Evolutionary conservation across 2,888 invertebrate genomes (phyloP).

Genomic region (Sesia bembeciformis): DNA sequence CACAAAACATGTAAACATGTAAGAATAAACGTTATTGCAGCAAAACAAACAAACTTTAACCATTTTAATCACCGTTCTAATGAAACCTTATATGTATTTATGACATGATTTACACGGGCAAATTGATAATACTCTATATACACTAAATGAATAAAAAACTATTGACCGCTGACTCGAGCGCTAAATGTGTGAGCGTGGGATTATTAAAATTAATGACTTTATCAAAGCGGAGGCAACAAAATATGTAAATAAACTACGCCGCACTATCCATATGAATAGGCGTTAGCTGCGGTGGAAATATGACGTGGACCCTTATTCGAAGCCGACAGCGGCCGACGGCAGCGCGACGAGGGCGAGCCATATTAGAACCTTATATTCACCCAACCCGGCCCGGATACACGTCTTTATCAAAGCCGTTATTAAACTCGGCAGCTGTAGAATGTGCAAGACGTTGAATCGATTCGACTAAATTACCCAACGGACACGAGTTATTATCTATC

Average conservation of each 20-base stretch:
- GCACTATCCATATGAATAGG: conserved; percentile 47
- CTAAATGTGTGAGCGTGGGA: conserved; percentile 25
- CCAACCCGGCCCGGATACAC: conserved; percentile 41
- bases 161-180: conserved; percentile 10
- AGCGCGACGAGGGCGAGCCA: conserved; percentile 36
- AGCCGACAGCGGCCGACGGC: conserved; percentile 54
- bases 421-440: conserved; percentile 50
- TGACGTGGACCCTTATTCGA: conserved; percentile 47
- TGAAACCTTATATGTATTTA: too few relatives aligned
- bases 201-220: conserved; percentile 58
- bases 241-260: conserved; percentile 50
- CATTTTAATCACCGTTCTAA: too few relatives aligned
- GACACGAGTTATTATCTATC: background rate
- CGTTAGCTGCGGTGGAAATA: conserved; percentile 43
- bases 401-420: conserved; percentile 61
- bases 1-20: too few relatives aligned
- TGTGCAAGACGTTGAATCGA: conserved; percentile 39
- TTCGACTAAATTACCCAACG: conserved; percentile 34
- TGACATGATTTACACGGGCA: too few relatives aligned
- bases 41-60: too few relatives aligned
- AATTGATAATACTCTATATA: too few relatives aligned
- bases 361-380: conserved; percentile 54
- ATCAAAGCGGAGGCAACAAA: conserved; percentile 42
- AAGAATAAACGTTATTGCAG: too few relatives aligned
- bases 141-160: too few relatives aligned